phyloP scores from a whole-genome alignment of 2,113 vertebrate genomes.

The Podocnemis expansa region DNA sequence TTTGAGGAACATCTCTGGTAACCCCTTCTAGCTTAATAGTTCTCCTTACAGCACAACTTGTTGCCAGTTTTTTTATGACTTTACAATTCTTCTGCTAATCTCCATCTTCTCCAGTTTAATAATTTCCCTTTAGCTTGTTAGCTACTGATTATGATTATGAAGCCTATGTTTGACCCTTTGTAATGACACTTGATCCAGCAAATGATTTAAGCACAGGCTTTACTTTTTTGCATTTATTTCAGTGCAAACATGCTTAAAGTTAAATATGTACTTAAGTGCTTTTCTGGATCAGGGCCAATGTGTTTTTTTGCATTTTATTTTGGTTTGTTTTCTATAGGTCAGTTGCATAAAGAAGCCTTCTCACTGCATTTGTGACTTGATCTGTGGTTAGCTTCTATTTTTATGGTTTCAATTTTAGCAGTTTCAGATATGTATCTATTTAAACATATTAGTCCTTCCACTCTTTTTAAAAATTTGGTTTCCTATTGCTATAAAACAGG shows the following conservation, averaged over 20 bases:
- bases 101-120: neutral
- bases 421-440: neutral
- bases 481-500: neutral
- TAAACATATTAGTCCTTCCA: neutral
- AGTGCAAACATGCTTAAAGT: neutral
- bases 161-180: neutral
- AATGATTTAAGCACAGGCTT: neutral
- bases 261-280: fast-evolving
- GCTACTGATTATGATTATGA: neutral
- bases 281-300: neutral
- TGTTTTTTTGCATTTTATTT: neutral
- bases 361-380: neutral
- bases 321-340: neutral
- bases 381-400: slow-evolving; percentile 4
- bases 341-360: neutral
- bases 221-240: neutral
- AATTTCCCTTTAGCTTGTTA: neutral
- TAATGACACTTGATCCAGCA: neutral
- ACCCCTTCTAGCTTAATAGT: neutral
- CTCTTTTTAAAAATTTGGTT: neutral
- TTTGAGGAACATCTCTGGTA: neutral
- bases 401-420: neutral
- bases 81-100: neutral
- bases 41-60: neutral
- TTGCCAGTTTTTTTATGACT: neutral